Base-by-base conservation (phyloP, 64 coral and sea anemone genomes). In the Pocillopora damicornis region DNA sequence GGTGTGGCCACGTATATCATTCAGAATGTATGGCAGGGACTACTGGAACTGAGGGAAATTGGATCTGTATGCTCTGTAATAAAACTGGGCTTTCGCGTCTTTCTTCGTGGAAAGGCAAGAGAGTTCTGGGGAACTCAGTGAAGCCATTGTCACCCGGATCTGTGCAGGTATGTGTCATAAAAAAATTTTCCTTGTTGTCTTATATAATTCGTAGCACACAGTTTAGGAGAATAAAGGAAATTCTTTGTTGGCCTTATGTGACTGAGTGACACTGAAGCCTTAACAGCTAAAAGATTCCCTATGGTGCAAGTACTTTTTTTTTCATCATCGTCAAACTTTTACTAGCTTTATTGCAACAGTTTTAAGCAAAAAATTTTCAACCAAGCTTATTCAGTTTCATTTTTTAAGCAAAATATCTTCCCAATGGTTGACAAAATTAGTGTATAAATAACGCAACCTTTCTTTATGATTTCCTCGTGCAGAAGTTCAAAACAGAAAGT, bases 1-100 rank as follows among this genome's bases (percentile, higher is more conserved):
- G 90, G 35, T 92, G 90, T 58, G 82, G 64, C 56, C 90, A 92
- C 60, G 63, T 81, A 15, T 92, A 87, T 30, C 90, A 92, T 60
- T 58, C 73, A 7, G 90, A 92, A 72, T 92, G 90, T 45, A 66
- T 92, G 85, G 62, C 79, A 72, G 90, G 90, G 30, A 63, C 90
- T 59, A 75, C 72, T 17, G 90, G 85, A 69, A 74, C 80, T 15
- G 74, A 73, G 61, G 80, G 81, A 45, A 90, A 64, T 51, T 83
- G 80, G 89, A 75, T 85, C 60, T 90, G 89, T 67, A 26, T 84
- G 4, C 80, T 90, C 5, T 90, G 89, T 66, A 73, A 90, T 63
- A 90, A 90, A 90, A 82, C 79, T 64, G 81, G 81, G 42, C 79
- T 90, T 63, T 83, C 66, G 10, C 87, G 87, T 51, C 80, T 78